These are phyloP conservation scores for Nasonia vitripennis DNA, from an alignment of 1,140 invertebrate species.

Conservation along the genomic window DNA sequence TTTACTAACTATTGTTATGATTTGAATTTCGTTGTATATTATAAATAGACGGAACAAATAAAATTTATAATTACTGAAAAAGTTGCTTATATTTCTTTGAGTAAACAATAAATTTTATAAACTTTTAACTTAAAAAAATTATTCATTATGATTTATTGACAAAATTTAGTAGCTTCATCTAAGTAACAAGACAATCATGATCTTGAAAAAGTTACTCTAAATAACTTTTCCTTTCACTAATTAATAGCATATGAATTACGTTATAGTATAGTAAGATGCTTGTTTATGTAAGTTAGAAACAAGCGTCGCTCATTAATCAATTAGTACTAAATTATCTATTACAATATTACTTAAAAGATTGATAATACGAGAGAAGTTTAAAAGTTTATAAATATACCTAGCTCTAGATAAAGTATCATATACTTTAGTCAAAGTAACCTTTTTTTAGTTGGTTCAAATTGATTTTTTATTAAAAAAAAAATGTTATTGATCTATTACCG, in stretches of 20 bases:
- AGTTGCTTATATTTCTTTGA: slow-evolving; percentile 43
- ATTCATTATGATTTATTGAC: neutral
- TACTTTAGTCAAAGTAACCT: slow-evolving; percentile 53
- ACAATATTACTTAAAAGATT: neutral
- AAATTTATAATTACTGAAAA: slow-evolving; percentile 46
- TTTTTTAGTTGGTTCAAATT: slow-evolving; percentile 30
- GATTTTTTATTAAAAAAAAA: neutral
- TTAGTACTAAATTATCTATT: no score
- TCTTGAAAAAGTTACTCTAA: neutral
- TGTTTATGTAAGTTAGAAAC: neutral
- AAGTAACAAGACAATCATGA: neutral
- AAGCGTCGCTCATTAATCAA: neutral
- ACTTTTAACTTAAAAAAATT: slow-evolving; percentile 37
- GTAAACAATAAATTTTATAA: slow-evolving; percentile 37
- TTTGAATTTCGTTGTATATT: slow-evolving; percentile 46
- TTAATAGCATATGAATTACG: neutral
- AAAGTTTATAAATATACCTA: slow-evolving; percentile 25
- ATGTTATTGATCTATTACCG: neutral
- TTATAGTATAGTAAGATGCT: no score
- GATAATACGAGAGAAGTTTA: neutral
- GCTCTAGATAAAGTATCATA: neutral
- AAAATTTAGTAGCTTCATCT: neutral
- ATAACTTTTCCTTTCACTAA: neutral
- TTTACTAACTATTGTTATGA: slow-evolving; percentile 46
- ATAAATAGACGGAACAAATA: slow-evolving; percentile 42